Evolutionary conservation across 2,797 vertebrate genomes (phyloP), one percentile per base, ranked within the genome.

Genomic region (Gallinago nigripennis): DNA sequence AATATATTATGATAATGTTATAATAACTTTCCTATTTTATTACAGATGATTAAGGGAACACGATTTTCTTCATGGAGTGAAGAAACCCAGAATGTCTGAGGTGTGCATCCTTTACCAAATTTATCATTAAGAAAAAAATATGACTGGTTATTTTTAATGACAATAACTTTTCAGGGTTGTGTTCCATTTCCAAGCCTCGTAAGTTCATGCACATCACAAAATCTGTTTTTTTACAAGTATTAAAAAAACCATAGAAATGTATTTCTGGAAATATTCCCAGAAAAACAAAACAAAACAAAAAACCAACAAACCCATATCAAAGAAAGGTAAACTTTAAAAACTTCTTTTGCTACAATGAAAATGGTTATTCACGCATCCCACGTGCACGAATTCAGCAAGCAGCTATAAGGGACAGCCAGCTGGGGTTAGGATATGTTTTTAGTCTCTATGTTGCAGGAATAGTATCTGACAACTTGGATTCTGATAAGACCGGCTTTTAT

Each of bases 1-100:
- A 51, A 51, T 50, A 50, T 51, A 27, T 51, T 51, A 28, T 51
- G 27, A 51, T 16, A 51, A 28, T 28, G 50, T 51, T 51, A 10
- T 51, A 51, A 17, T 51, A 28, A 28, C 24, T 87, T 90, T 89
- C 81, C 60, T 91, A 57, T 92, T 93, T 82, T 86, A 50, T 53
- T 92, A 84, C 31, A 86, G 23, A 80, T 77, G 18, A 71, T 23
- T 46, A 31, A 24, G 9, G 19, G 25, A 91, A 82, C 17, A 45
- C 21, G 65, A 33, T 65, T 94, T 91, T 61, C 30, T 86, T 86
- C 45, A 56, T 11, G 20, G 93, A 71, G 60, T 56, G 31, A 94
- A 92, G 63, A 96, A 95, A 94, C 56, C 28, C 78, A 79, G 68
- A 90, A 93, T 53, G 53, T 56, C 48, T 84, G 54, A 82, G 54